These are phyloP conservation scores for Eurystomus gularis DNA, from an alignment of 2,113 vertebrate species.

Conservation along the genomic window DNA sequence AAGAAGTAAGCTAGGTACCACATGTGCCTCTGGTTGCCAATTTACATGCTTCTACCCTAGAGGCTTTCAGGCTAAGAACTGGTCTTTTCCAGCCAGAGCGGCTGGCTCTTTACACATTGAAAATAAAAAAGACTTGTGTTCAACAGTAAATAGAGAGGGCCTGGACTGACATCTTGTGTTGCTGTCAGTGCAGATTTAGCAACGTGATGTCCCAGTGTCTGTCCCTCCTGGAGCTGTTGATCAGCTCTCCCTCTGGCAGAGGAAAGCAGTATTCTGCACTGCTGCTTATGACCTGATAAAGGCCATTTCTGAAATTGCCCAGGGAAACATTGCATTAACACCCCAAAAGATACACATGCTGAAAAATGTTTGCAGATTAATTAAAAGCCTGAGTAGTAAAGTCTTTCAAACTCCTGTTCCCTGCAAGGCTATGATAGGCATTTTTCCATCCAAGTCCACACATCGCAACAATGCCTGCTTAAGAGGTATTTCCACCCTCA, in stretches of 20 bases:
- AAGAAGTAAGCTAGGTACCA: background rate
- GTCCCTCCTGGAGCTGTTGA: background rate
- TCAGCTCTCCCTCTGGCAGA: background rate
- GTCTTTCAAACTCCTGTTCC: background rate
- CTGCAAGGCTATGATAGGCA: background rate
- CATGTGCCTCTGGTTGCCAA: accelerated
- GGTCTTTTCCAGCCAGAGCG: background rate
- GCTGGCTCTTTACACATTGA: background rate
- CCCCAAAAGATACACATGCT: background rate
- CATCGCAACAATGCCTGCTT: no score
- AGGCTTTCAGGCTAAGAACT: background rate
- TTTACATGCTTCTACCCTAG: background rate
- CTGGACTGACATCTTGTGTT: background rate
- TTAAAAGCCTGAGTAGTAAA: background rate
- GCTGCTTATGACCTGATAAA: background rate
- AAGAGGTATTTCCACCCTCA: background rate
- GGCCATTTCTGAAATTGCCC: background rate
- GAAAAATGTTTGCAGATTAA: background rate
- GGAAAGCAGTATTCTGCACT: background rate
- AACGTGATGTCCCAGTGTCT: background rate
- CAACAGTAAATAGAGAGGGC: background rate
- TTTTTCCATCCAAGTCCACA: background rate
- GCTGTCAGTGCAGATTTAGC: background rate
- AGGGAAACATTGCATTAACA: background rate
- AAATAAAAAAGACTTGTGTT: background rate